Evolutionary conservation across 2,888 invertebrate species (phyloP).

Genomic region (Tetanocera ferruginea): DNA sequence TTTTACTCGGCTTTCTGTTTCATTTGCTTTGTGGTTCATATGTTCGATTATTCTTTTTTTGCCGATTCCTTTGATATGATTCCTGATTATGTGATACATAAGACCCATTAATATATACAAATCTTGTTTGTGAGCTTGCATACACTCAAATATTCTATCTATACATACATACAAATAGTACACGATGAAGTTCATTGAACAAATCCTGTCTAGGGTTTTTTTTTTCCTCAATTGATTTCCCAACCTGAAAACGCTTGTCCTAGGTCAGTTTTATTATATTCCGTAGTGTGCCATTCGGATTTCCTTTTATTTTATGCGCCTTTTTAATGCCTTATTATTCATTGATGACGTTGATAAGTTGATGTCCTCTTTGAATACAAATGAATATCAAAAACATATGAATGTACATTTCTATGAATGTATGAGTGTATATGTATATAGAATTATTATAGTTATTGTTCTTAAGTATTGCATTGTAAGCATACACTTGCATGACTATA

Average conservation of each 20-base stretch:
- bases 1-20: not conserved
- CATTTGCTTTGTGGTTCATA: conserved; percentile 10
- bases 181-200: conserved; percentile 14
- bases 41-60: conserved; percentile 30
- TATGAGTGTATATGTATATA: not conserved
- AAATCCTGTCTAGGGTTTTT: conserved; percentile 6
- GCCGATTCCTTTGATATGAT: conserved; percentile 42
- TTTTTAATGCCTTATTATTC: conserved; percentile 41
- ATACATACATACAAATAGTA: conserved; percentile 24
- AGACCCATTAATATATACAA: conserved; percentile 55
- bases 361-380: conserved; percentile 30
- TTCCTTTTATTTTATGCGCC: conserved; percentile 31
- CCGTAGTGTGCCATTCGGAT: conserved; percentile 7
- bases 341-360: conserved; percentile 38
- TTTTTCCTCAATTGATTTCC: conserved; percentile 29
- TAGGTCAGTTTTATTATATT: conserved; percentile 48
- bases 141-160: conserved; percentile 38
- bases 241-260: conserved; percentile 43
- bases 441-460: not conserved
- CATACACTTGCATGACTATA: no score
- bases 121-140: conserved; percentile 4
- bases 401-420: not conserved
- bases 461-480: no score
- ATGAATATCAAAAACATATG: conserved; percentile 1
- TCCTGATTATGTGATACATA: conserved; percentile 56